Percentiles rank a stretch among this genome's conserved stretches.
These are phyloP conservation scores for Varroa destructor DNA, from an alignment of 1,140 invertebrate genomes.

Conservation along the genomic window DNA sequence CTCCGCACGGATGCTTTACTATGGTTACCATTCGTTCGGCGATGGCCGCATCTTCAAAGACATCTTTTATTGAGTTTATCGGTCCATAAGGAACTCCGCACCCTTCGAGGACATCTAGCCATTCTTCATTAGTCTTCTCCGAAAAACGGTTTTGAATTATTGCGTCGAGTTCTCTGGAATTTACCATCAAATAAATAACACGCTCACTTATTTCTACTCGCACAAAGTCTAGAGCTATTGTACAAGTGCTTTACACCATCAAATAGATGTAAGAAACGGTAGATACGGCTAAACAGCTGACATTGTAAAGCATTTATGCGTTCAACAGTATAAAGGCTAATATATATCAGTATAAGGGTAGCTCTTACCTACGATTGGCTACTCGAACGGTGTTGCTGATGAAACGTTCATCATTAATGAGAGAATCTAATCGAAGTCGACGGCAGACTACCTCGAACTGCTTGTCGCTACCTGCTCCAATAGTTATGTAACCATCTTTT, in stretches of 20 bases:
- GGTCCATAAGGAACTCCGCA: constrained; percentile 72
- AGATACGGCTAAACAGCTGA: no score
- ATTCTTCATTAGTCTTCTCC: constrained; percentile 57
- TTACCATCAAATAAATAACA: background rate
- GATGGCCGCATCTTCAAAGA: constrained; percentile 70
- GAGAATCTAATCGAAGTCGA: constrained; percentile 48
- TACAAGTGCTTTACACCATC: no score
- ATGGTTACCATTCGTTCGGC: constrained; percentile 57
- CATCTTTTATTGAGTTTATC: constrained; percentile 68
- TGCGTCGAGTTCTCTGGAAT: background rate
- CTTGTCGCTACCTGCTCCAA: constrained; percentile 56
- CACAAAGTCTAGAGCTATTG: constrained; percentile 32
- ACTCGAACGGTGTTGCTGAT: constrained; percentile 60
- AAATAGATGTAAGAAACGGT: no score
- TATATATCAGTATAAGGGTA: constrained; percentile 32
- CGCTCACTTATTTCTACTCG: constrained; percentile 38
- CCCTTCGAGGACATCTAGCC: constrained; percentile 57
- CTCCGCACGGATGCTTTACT: constrained; percentile 55
- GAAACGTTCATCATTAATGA: constrained; percentile 53
- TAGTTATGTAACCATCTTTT: constrained; percentile 62
- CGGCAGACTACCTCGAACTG: constrained; percentile 38
- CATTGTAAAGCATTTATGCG: no score
- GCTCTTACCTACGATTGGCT: constrained; percentile 48
- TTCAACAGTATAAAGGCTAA: constrained; percentile 48
- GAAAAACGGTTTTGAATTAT: constrained; percentile 42